Evolutionary conservation across 2,797 vertebrate species (phyloP), one percentile per base, ranked within the genome.

Genomic region (Ambastaia sidthimunki): DNA sequence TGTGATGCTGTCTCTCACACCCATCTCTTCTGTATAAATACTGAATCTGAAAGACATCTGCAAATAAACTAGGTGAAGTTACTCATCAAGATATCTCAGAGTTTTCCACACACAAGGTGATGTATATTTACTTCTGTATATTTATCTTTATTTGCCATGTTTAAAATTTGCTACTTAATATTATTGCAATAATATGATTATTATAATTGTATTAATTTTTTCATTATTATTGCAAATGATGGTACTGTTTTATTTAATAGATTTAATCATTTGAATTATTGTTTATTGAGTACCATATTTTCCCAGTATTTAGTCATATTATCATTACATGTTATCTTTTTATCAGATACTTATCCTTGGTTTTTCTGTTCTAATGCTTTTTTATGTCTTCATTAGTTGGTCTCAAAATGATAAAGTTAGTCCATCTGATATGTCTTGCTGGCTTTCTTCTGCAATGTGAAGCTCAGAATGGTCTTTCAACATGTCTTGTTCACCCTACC

Each of bases 341-440:
- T 48, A 13, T 16, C 48, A 50, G 3, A 50, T 57, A 0, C 31
- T 48, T 65, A 2, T 59, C 13, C 21, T 67, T 55, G 23, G 28
- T 50, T 59, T 16, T 7, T 18, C 12, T 3, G 5, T 55, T 52
- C 37, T 44, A 11, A 75, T 68, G 83, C 60, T 74, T 71, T n/a
- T 28, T 28, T 28, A 28, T 47, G 10, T 63, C 25, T 68, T 77
- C 25, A 72, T 67, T 28, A 86, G 60, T 71, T 78, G 63, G 47
- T 28, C 19, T 82, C 60, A 87, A 70, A 75, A 91, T 89, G 84
- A 91, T 91, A 87, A 82, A 84, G 83, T 81, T 89, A 71, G 9
- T 84, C 66, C 65, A 91, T 71, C 80, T 94, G 21, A 44, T 92
- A 74, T 90, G 80, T 80, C 86, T 89, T 57, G 83, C 91, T 70